Evolutionary conservation across 92 coral and sea anemone genomes (phyloP).

Genomic region (Heteractis magnifica): DNA sequence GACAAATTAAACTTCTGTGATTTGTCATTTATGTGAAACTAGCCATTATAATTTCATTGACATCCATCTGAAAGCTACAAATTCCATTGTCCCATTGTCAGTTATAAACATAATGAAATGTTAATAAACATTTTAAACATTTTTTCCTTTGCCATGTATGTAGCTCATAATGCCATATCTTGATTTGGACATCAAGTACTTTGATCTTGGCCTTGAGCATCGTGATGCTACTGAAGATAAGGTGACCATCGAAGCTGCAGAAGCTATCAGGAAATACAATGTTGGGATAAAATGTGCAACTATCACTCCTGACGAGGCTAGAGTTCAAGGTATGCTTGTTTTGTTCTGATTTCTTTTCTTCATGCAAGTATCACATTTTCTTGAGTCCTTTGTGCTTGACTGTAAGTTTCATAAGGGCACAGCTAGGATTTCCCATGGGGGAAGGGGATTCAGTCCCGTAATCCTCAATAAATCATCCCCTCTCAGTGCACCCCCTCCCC

Average conservation of each 20-base stretch:
- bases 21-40: too few species aligned
- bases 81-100: too few species aligned
- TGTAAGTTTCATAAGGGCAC: too few species aligned
- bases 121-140: too few species aligned
- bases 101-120: too few species aligned
- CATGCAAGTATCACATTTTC: too few species aligned
- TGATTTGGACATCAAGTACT: slow-evolving; percentile 90
- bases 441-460: not conserved
- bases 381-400: too few species aligned
- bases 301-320: slow-evolving; percentile 96
- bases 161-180: slow-evolving; percentile 83
- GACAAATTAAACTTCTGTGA: too few species aligned
- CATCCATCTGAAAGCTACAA: too few species aligned
- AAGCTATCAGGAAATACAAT: slow-evolving; percentile 87
- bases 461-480: not conserved
- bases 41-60: too few species aligned
- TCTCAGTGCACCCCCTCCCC: too few species aligned
- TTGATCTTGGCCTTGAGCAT: slow-evolving; percentile 93
- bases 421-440: too few species aligned
- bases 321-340: slow-evolving; percentile 75
- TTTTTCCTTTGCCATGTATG: not conserved
- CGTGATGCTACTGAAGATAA: slow-evolving; percentile 85
- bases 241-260: slow-evolving; percentile 95
- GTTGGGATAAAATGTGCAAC: slow-evolving; percentile 99
- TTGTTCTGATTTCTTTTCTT: not conserved